Conservation (phyloP, 1,140 invertebrate species). For the Goniozus legneri region DNA sequence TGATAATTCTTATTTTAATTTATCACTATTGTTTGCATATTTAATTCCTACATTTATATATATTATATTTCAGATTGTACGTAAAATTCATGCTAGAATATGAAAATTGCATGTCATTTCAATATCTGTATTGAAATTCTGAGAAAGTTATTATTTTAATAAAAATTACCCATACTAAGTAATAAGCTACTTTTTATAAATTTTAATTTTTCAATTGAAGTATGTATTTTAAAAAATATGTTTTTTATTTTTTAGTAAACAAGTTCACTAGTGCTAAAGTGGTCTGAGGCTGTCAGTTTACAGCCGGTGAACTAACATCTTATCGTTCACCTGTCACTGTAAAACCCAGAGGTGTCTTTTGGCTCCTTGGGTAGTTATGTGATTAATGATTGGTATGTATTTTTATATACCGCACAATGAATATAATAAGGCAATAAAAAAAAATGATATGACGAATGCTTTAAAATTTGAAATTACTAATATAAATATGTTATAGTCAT, state of each 20-base stretch:
- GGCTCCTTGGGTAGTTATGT: slow-evolving; percentile 54
- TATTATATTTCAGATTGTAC: no score
- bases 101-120: no score
- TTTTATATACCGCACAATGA: background rate
- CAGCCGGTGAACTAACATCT: slow-evolving; percentile 36
- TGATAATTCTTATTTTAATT: no score
- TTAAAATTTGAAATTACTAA: slow-evolving; percentile 17
- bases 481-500: slow-evolving; percentile 54
- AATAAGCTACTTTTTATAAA: no score
- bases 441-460: slow-evolving; percentile 15
- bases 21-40: no score
- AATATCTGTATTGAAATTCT: no score
- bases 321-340: slow-evolving; percentile 35
- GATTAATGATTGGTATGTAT: slow-evolving; percentile 52
- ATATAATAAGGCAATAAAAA: slow-evolving; percentile 4
- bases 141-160: no score
- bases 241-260: slow-evolving; percentile 30
- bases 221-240: background rate
- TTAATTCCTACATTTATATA: no score
- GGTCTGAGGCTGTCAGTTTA: slow-evolving; percentile 41
- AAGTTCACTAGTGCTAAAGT: slow-evolving; percentile 42
- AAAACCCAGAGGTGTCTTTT: slow-evolving; percentile 46
- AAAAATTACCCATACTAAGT: no score
- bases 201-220: no score
- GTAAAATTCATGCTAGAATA: no score